Evolutionary conservation across 2,888 invertebrate genomes (phyloP).

Genomic region (Eristalinus aeneus): DNA sequence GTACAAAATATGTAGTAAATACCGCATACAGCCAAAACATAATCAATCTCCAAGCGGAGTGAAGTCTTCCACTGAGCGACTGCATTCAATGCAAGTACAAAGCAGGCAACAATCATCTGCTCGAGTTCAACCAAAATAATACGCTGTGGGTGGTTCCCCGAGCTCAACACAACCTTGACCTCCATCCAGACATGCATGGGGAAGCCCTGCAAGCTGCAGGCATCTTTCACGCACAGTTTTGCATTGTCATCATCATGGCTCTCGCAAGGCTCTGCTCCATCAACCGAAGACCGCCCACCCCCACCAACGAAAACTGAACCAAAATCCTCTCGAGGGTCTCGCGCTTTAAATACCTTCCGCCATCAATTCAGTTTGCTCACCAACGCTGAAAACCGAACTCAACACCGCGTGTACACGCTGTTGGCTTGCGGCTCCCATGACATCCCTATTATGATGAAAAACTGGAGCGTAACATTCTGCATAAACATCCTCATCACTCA

Average conservation of each 20-base stretch:
- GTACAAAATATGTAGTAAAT: no score
- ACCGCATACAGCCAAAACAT: no score
- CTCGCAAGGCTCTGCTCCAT: not conserved
- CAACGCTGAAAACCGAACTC: slow-evolving; percentile 36
- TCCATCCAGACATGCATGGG: not conserved
- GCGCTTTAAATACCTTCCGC: slow-evolving; percentile 4
- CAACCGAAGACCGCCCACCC: not conserved
- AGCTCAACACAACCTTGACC: not conserved
- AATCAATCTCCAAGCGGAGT: no score
- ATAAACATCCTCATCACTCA: slow-evolving; percentile 41
- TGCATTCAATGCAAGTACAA: no score
- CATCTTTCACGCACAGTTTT: not conserved
- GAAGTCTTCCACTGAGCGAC: no score
- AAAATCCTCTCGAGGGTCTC: not conserved
- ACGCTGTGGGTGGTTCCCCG: no score
- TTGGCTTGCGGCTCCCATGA: not conserved
- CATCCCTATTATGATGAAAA: slow-evolving; percentile 14
- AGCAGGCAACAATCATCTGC: no score
- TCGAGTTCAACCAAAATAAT: no score
- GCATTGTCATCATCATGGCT: not conserved
- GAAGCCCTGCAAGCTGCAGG: not conserved
- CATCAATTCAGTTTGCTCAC: slow-evolving; percentile 27
- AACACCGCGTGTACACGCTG: slow-evolving; percentile 32
- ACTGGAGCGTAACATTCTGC: slow-evolving; percentile 49
- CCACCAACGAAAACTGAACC: not conserved